These are phyloP conservation scores for Drosophila takahashii DNA, from an alignment of 1,140 invertebrate genomes.

Conservation along the genomic window DNA sequence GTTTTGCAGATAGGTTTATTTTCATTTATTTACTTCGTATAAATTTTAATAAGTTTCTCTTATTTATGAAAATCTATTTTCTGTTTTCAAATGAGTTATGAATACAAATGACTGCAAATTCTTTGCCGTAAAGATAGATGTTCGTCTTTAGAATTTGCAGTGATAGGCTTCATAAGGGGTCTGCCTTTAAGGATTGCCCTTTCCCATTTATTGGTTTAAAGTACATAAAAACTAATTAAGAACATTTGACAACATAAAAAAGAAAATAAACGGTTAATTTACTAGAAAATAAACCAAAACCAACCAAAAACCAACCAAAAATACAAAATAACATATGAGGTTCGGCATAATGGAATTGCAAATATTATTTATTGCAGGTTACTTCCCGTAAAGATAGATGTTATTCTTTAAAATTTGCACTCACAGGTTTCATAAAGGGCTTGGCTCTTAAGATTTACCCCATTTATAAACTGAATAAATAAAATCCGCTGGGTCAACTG, in stretches of 20 bases:
- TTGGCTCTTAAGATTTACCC: constrained; percentile 25
- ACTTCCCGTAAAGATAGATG: constrained; percentile 50
- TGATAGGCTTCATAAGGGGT: constrained; percentile 45
- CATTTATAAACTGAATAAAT: constrained; percentile 1
- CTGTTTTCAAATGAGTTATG: constrained; percentile 17
- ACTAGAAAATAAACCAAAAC: no score
- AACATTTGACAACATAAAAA: not conserved
- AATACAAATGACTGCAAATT: constrained; percentile 57
- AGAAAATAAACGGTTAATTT: not conserved
- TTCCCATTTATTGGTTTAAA: constrained; percentile 14
- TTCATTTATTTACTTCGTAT: constrained; percentile 49
- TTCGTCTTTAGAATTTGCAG: constrained; percentile 42
- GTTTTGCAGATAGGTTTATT: constrained; percentile 63
- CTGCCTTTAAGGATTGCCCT: constrained; percentile 27
- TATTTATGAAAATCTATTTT: constrained; percentile 44
- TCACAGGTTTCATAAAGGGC: constrained; percentile 42
- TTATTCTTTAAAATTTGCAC: constrained; percentile 27
- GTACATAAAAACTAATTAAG: constrained; percentile 3
- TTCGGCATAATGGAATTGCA: constrained; percentile 12
- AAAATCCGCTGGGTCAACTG: not conserved
- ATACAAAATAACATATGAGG: no score
- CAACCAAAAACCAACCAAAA: no score
- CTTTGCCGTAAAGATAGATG: constrained; percentile 57
- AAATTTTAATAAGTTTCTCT: constrained; percentile 45
- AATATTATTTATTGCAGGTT: constrained; percentile 60